These are phyloP conservation scores for Python bivittatus DNA, from an alignment of 2,113 vertebrate species.

Conservation along the genomic window DNA sequence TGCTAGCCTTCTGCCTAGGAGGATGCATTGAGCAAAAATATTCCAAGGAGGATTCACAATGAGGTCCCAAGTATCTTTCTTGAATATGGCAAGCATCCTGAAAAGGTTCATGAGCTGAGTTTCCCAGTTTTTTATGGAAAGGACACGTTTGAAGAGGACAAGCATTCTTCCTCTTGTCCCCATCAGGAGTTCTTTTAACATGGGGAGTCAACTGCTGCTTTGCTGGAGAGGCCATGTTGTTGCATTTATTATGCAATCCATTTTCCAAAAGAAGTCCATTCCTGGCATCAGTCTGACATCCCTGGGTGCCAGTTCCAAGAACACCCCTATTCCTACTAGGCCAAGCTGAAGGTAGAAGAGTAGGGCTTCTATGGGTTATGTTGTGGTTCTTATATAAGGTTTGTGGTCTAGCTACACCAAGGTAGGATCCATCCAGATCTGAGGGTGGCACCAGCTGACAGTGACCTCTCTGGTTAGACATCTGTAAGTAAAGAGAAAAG, in stretches of 20 bases:
- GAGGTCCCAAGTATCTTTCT: slow-evolving; percentile 23
- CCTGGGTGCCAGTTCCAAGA: slow-evolving; percentile 23
- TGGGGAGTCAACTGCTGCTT: slow-evolving; percentile 31
- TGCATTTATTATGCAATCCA: slow-evolving; percentile 38
- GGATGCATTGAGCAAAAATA: slow-evolving; percentile 30
- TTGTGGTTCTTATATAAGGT: slow-evolving; percentile 47
- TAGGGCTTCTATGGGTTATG: slow-evolving; percentile 41
- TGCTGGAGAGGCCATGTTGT: slow-evolving; percentile 42
- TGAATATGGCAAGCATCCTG: slow-evolving; percentile 3
- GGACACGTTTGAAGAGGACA: slow-evolving; percentile 21
- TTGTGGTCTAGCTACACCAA: slow-evolving; percentile 50
- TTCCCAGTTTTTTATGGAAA: slow-evolving; percentile 31
- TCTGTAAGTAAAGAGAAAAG: slow-evolving; percentile 58
- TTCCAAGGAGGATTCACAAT: slow-evolving; percentile 40
- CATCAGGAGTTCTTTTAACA: slow-evolving; percentile 26
- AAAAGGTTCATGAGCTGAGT: slow-evolving; percentile 21
- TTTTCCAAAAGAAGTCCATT: slow-evolving; percentile 42
- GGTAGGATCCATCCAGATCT: slow-evolving; percentile 63
- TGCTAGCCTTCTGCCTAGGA: slow-evolving; percentile 27
- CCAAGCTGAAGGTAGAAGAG: not conserved
- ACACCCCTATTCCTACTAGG: slow-evolving; percentile 53
- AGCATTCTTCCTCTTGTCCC: slow-evolving; percentile 27
- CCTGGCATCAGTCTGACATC: slow-evolving; percentile 27
- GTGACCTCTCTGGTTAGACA: slow-evolving; percentile 46
- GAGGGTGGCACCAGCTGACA: slow-evolving; percentile 27